phyloP scores from a whole-genome alignment of 2,888 invertebrate species.

The Thera britannica region DNA sequence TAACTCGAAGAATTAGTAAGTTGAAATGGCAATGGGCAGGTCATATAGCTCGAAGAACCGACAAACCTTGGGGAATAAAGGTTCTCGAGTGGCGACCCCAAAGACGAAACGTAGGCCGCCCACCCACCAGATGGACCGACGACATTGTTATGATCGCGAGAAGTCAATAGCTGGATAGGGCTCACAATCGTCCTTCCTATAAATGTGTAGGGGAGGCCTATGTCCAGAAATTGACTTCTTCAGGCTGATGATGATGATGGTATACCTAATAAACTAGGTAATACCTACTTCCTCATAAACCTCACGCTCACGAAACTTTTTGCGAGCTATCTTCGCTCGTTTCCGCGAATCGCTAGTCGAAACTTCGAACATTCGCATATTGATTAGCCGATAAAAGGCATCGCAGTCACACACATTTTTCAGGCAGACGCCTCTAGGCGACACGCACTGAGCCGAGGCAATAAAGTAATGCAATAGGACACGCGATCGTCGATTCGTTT shows the following conservation, averaged over 20 bases:
- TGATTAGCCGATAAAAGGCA: constrained; percentile 66
- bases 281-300: not conserved
- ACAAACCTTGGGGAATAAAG: too few species aligned
- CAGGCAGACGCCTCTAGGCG: constrained; percentile 56
- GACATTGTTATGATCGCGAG: too few species aligned
- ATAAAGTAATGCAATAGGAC: constrained; percentile 56
- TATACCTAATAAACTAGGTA: not conserved
- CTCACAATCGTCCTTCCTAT: too few species aligned
- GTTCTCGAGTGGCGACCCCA: too few species aligned
- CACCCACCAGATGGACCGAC: too few species aligned
- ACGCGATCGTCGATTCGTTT: constrained; percentile 68
- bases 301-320: not conserved
- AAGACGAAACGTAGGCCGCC: too few species aligned
- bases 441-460: constrained; percentile 61
- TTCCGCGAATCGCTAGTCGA: constrained; percentile 20
- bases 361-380: constrained; percentile 47
- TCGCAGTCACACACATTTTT: constrained; percentile 62
- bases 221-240: not conserved
- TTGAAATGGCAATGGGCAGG: too few species aligned
- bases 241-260: not conserved
- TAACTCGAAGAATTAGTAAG: too few species aligned
- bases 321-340: constrained; percentile 25
- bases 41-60: too few species aligned
- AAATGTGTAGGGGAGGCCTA: too few species aligned
- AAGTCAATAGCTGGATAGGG: too few species aligned